phyloP scores from a whole-genome alignment of 1,140 invertebrate species.

The Dendroctonus ponderosae region DNA sequence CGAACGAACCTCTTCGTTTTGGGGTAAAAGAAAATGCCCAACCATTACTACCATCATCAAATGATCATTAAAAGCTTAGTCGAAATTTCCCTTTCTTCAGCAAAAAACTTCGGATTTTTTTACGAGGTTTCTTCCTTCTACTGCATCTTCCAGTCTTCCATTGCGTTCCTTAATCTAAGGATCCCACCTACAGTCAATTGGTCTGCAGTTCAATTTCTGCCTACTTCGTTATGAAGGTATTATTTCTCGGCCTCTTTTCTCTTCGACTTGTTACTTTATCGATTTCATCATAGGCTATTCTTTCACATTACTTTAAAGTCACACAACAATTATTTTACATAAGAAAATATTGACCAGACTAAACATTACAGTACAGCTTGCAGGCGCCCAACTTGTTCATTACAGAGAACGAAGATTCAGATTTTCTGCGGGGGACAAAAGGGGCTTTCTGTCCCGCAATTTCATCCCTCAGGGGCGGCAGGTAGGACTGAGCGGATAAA shows the following conservation, averaged over 20 bases:
- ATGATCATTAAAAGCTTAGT: too few species aligned
- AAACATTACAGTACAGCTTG: background rate
- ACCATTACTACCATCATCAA: background rate
- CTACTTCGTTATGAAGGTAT: too few species aligned
- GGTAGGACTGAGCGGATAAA: conserved; percentile 22
- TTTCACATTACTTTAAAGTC: background rate
- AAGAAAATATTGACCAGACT: background rate
- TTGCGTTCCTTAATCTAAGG: too few species aligned
- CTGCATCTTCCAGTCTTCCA: too few species aligned
- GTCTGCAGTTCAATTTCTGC: too few species aligned
- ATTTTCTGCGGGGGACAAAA: background rate
- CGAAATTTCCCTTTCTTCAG: too few species aligned
- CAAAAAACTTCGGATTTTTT: too few species aligned
- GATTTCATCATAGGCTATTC: background rate
- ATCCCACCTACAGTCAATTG: too few species aligned
- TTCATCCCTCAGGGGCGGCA: conserved; percentile 13
- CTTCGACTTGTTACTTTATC: too few species aligned
- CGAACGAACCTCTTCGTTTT: background rate
- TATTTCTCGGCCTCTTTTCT: too few species aligned
- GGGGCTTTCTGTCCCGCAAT: conserved; percentile 4
- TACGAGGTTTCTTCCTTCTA: too few species aligned
- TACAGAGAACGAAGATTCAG: background rate
- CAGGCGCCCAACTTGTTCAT: background rate
- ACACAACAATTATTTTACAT: too few species aligned
- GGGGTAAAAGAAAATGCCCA: background rate